phyloP scores from a whole-genome alignment of 2,888 invertebrate genomes.

The Stenotaenia linearis region DNA sequence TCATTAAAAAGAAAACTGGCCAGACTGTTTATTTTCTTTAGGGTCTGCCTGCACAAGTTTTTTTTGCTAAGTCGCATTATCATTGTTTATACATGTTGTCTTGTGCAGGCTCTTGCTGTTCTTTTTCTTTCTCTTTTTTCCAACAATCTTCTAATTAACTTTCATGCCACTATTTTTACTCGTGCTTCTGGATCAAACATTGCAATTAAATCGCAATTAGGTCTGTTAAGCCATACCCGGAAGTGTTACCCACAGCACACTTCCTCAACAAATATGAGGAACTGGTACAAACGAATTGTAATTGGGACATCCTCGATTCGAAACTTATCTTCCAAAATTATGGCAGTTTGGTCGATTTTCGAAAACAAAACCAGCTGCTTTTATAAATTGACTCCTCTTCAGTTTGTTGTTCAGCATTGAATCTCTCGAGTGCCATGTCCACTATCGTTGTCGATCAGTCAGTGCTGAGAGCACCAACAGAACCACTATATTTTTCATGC shows the following conservation, averaged over 20 bases:
- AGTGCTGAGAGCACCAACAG: too few species aligned
- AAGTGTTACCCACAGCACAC: background rate
- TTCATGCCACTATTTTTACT: background rate
- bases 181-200: background rate
- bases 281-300: background rate
- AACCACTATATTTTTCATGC: too few species aligned
- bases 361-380: background rate
- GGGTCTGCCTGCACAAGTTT: background rate
- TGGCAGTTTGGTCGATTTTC: background rate
- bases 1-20: background rate
- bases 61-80: background rate
- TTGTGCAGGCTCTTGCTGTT: background rate
- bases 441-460: too few species aligned
- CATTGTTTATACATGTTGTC: background rate
- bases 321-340: background rate
- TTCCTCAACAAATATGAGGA: conserved; percentile 14
- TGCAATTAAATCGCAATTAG: conserved; percentile 20
- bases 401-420: too few species aligned
- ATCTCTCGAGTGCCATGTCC: too few species aligned
- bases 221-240: conserved; percentile 1
- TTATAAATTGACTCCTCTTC: too few species aligned
- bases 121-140: background rate
- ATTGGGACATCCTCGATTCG: background rate
- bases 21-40: background rate
- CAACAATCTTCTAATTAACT: background rate